phyloP scores from a whole-genome alignment of 2,797 vertebrate genomes.

The Dendrocincla tyrannina region DNA sequence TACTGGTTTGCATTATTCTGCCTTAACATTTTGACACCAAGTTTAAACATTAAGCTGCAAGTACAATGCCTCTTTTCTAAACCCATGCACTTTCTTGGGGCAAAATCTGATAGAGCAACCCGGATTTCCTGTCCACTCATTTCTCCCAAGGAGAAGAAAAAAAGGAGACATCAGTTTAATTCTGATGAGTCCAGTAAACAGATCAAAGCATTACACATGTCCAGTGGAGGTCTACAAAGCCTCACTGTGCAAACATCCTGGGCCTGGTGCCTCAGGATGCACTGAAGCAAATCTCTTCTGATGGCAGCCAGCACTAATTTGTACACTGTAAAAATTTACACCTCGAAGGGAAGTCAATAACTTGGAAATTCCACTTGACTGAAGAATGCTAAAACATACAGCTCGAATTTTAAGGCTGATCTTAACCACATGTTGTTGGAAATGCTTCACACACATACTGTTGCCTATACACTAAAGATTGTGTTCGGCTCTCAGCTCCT shows the following conservation, averaged over 20 bases:
- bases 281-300: neutral
- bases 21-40: neutral
- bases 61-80: conserved; percentile 26
- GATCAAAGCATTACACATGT: conserved; percentile 6
- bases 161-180: neutral
- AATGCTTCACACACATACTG: neutral
- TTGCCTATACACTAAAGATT: neutral
- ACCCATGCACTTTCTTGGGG: neutral
- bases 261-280: neutral
- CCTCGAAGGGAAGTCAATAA: neutral
- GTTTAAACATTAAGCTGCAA: conserved; percentile 51
- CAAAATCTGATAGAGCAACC: neutral
- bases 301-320: neutral
- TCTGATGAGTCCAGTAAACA: conserved; percentile 29
- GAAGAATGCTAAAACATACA: neutral
- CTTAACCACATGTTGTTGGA: neutral
- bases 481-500: neutral
- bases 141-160: neutral
- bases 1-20: conserved; percentile 11
- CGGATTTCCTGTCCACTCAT: neutral
- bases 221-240: neutral
- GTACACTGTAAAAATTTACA: neutral
- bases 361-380: neutral
- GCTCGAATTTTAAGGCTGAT: neutral
- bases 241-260: neutral